Percentiles rank a stretch among this genome's conserved stretches.
phyloP scores from a whole-genome alignment of 2,113 vertebrate genomes.

The Malurus elegans region DNA sequence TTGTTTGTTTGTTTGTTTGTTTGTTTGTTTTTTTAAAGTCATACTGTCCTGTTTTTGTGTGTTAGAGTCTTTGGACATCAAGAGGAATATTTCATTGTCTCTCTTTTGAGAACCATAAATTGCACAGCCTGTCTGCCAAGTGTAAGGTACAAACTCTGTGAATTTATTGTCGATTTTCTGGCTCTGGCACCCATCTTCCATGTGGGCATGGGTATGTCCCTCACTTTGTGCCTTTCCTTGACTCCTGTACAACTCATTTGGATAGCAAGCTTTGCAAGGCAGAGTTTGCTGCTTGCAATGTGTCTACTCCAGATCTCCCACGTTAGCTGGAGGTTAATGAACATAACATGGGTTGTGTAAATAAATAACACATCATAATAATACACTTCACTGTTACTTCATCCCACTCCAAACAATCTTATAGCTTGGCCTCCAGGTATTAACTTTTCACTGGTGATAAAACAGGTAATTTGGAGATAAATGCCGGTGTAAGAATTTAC shows the following conservation, averaged over 20 bases:
- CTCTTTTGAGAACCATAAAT: neutral
- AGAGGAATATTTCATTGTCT: neutral
- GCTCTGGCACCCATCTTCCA: neutral
- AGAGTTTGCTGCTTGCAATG: fast-evolving
- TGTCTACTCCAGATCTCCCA: neutral
- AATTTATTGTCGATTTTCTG: neutral
- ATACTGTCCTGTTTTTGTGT: neutral
- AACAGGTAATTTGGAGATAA: neutral
- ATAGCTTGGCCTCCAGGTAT: neutral
- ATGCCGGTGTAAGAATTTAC: neutral
- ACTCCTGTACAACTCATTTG: neutral
- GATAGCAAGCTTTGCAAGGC: neutral
- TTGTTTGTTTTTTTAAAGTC: neutral
- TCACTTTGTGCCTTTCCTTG: neutral
- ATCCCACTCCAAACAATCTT: neutral
- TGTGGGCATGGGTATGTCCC: neutral
- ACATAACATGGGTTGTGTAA: neutral
- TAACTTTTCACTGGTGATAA: neutral
- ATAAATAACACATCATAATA: neutral
- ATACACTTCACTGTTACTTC: neutral
- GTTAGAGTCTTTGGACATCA: neutral
- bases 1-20: neutral
- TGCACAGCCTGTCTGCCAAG: neutral
- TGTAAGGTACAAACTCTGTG: neutral
- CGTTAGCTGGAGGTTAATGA: neutral